phyloP scores from a whole-genome alignment of 2,888 invertebrate species.

The Agriopis marginaria region DNA sequence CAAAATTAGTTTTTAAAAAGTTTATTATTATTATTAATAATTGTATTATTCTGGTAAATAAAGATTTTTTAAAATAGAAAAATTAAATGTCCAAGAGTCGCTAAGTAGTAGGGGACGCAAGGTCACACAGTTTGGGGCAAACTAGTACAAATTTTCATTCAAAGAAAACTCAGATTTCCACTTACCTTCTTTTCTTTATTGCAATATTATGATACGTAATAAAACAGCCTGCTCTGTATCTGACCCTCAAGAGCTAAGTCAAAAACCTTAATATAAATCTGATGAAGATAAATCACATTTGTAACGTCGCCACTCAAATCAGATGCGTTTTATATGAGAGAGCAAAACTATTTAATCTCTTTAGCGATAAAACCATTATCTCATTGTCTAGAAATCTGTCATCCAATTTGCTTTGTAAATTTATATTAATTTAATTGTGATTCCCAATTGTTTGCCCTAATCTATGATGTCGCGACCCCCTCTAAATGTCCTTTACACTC shows the following conservation, averaged over 20 bases:
- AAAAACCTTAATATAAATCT: constrained; percentile 17
- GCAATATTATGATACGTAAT: background rate
- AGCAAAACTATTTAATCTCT: constrained; percentile 19
- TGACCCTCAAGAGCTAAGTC: constrained; percentile 4
- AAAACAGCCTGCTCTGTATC: constrained; percentile 1
- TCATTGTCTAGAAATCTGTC: constrained; percentile 9
- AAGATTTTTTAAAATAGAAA: too few relatives aligned
- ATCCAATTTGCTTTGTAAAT: constrained; percentile 5
- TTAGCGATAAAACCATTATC: constrained; percentile 14
- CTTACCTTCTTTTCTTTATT: constrained; percentile 4
- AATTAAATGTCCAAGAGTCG: too few relatives aligned
- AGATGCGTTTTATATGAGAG: constrained; percentile 14
- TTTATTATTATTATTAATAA: too few relatives aligned
- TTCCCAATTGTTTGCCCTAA: background rate
- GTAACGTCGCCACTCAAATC: constrained; percentile 2
- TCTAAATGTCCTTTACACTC: too few relatives aligned
- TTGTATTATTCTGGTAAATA: too few relatives aligned
- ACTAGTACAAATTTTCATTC: background rate
- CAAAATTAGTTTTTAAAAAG: too few relatives aligned
- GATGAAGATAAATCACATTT: constrained; percentile 21
- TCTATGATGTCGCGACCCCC: too few relatives aligned
- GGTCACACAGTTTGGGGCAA: too few relatives aligned
- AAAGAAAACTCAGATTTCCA: background rate
- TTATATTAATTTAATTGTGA: background rate
- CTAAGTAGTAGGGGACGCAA: too few relatives aligned